A percentile compares a stretch with the other conserved stretches of the same genome.
phyloP scores from a whole-genome alignment of 2,797 vertebrate species.

The Enteromius fasciolatus region DNA sequence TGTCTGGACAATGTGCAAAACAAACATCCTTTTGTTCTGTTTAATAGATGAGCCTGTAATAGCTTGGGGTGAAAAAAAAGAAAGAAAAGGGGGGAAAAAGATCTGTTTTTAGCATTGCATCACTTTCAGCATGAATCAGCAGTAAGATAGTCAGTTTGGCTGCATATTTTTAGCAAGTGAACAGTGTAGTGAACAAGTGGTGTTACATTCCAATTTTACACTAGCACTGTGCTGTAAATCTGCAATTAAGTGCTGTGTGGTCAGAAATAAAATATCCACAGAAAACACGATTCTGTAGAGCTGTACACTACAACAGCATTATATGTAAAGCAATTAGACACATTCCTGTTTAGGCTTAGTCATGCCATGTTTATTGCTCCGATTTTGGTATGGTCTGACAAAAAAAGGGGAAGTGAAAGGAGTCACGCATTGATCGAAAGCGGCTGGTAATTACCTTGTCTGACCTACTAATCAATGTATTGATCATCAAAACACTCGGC shows the following conservation, averaged over 20 bases:
- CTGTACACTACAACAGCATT: not conserved
- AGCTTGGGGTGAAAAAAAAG: constrained; percentile 25
- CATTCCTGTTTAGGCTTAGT: constrained; percentile 6
- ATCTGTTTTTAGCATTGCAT: constrained; percentile 20
- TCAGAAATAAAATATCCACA: not conserved
- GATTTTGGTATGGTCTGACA: constrained; percentile 5
- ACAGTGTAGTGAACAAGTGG: not conserved
- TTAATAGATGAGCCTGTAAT: constrained; percentile 47
- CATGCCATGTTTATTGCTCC: constrained; percentile 19
- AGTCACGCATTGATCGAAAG: constrained; percentile 41
- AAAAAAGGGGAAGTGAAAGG: not conserved
- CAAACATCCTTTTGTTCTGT: constrained; percentile 62
- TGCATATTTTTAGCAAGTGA: constrained; percentile 20
- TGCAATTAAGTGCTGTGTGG: constrained; percentile 4
- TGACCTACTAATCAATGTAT: constrained; percentile 59
- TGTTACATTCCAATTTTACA: constrained; percentile 16
- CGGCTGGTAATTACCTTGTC: constrained; percentile 52
- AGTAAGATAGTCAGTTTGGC: not conserved
- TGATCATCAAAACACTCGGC: constrained; percentile 52
- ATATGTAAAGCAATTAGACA: constrained; percentile 21
- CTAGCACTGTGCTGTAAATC: not conserved
- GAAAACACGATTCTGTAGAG: not conserved
- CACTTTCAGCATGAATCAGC: constrained; percentile 18
- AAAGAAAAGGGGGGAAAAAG: not conserved
- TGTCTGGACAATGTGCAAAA: constrained; percentile 51